Conservation (phyloP, 1,140 invertebrate genomes). For the Leptopilina boulardi region DNA sequence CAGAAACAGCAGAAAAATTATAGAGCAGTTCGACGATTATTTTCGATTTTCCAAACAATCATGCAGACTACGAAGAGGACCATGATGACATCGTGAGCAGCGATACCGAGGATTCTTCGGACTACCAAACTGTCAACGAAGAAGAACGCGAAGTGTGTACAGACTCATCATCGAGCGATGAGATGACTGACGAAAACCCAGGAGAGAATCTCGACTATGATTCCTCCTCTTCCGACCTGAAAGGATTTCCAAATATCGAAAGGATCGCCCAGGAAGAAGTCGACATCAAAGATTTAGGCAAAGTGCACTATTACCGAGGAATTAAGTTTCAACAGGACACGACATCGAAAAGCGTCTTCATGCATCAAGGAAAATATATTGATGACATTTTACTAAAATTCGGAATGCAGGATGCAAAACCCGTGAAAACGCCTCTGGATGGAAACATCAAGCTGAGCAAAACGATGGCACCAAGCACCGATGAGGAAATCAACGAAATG, state of each 20-base stretch:
- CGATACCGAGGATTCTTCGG: not conserved
- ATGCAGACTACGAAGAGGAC: not conserved
- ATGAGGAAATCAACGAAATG: constrained; percentile 33
- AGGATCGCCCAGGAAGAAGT: not conserved
- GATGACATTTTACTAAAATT: constrained; percentile 54
- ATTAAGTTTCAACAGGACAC: constrained; percentile 42
- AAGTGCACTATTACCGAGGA: constrained; percentile 39
- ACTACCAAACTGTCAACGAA: not conserved
- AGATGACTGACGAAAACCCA: not conserved
- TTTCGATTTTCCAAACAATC: too few relatives aligned
- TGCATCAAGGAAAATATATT: constrained; percentile 42
- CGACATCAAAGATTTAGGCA: constrained; percentile 40
- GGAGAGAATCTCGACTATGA: not conserved
- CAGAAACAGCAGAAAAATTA: not conserved
- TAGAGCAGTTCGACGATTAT: not conserved
- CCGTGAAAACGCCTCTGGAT: constrained; percentile 52
- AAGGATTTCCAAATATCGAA: not conserved
- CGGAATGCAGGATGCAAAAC: constrained; percentile 57
- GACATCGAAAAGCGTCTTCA: constrained; percentile 31
- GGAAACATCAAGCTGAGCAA: constrained; percentile 43
- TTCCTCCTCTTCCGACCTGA: not conserved
- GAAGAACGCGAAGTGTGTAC: not conserved
- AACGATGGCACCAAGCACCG: constrained; percentile 33
- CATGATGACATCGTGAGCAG: not conserved
- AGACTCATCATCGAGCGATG: not conserved